phyloP scores from a whole-genome alignment of 1,140 invertebrate genomes.

The Solenopsis fugax region DNA sequence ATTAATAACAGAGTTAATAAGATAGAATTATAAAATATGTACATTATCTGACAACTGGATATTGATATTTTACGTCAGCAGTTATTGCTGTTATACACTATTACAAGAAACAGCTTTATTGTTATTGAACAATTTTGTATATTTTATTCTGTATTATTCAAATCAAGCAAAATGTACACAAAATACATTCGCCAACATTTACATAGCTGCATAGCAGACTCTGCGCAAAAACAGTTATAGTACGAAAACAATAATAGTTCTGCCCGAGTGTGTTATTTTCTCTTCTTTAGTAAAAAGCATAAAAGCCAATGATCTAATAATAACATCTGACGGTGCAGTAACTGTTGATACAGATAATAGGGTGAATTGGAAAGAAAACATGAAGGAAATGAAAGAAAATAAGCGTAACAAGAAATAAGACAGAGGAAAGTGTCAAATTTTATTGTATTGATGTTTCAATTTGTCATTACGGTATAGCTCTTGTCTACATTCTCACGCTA shows the following conservation, averaged over 20 bases:
- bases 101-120: not conserved
- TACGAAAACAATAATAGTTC: conserved; percentile 42
- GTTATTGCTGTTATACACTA: not conserved
- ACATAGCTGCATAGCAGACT: not conserved
- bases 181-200: conserved; percentile 21
- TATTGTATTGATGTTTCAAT: conserved; percentile 30
- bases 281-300: conserved; percentile 32
- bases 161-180: conserved; percentile 3
- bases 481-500: not conserved
- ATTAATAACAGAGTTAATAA: not conserved
- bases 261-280: conserved; percentile 25
- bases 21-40: not conserved
- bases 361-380: conserved; percentile 30
- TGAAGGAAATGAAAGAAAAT: conserved; percentile 51
- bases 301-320: conserved; percentile 20
- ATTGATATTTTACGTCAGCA: not conserved
- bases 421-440: conserved; percentile 30
- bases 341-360: conserved; percentile 56
- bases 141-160: conserved; percentile 10
- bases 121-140: conserved; percentile 9
- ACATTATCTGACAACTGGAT: not conserved
- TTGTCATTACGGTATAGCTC: not conserved
- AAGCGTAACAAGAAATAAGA: conserved; percentile 20
- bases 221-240: conserved; percentile 13
- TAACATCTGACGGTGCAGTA: not conserved